phyloP scores from a whole-genome alignment of 2,888 invertebrate genomes.

The Melanargia galathea region DNA sequence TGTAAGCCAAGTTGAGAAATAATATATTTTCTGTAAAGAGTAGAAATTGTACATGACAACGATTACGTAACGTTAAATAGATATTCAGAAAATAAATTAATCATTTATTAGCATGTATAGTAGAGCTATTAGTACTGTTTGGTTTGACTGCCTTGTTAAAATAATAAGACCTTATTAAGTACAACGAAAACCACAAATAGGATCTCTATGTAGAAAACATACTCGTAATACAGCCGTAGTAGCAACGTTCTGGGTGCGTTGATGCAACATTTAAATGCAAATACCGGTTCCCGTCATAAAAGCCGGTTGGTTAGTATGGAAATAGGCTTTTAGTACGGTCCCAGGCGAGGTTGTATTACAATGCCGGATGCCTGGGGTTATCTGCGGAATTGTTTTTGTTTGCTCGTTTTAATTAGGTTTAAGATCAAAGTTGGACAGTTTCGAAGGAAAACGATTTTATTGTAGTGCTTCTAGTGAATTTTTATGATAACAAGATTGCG shows the following conservation, averaged over 20 bases:
- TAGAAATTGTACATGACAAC: too few species aligned
- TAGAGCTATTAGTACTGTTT: background rate
- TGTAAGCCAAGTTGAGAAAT: too few species aligned
- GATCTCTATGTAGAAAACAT: background rate
- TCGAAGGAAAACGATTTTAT: conserved; percentile 3
- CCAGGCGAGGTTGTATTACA: conserved; percentile 27
- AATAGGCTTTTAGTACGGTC: conserved; percentile 25
- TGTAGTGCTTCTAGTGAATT: background rate
- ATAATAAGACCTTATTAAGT: background rate
- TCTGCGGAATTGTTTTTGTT: conserved; percentile 41
- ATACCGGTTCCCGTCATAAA: conserved; percentile 26
- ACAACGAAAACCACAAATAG: background rate
- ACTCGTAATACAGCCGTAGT: background rate
- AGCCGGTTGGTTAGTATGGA: conserved; percentile 34
- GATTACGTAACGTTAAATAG: too few species aligned
- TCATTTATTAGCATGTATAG: background rate
- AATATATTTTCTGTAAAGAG: too few species aligned
- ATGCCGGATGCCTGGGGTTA: conserved; percentile 38
- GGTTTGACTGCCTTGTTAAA: background rate
- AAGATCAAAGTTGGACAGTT: conserved; percentile 35
- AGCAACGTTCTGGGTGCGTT: conserved; percentile 11
- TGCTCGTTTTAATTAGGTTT: conserved; percentile 39
- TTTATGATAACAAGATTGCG: background rate
- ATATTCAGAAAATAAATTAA: too few species aligned
- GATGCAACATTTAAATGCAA: conserved; percentile 20